Evolutionary conservation across 2,888 invertebrate genomes (phyloP).

Genomic region (Polydrusus pterygomalis): DNA sequence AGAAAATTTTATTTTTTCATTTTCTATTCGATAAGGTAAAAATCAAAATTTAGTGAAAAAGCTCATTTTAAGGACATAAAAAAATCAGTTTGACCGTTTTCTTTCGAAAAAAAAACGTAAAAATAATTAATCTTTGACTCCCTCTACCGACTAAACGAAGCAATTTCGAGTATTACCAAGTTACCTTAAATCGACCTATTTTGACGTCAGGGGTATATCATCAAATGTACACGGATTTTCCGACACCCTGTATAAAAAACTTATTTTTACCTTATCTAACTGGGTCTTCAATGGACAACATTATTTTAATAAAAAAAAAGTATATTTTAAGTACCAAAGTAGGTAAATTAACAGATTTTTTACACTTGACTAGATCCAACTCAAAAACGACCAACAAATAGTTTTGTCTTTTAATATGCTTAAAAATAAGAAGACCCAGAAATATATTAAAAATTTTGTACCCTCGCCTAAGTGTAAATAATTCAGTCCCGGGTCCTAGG

Average conservation of each 20-base stretch:
- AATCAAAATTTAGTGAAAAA: no score
- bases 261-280: constrained; percentile 4
- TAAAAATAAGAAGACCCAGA: constrained; percentile 23
- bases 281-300: constrained; percentile 10
- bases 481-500: constrained; percentile 13
- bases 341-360: constrained; percentile 7
- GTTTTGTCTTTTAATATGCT: constrained; percentile 1
- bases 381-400: constrained; percentile 13
- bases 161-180: no score
- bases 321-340: constrained; percentile 25
- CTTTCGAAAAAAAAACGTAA: no score
- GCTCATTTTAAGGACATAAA: no score
- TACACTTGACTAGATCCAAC: constrained; percentile 40
- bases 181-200: no score
- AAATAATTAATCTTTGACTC: no score
- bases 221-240: no score
- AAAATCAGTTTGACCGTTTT: no score
- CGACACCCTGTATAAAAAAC: background rate
- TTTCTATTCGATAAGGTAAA: no score
- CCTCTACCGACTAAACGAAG: no score
- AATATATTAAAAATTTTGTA: constrained; percentile 1
- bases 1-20: no score
- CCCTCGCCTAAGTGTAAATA: constrained; percentile 1
- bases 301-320: background rate
- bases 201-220: no score